These are phyloP conservation scores for Drosophila anomelani DNA, from an alignment of 2,888 invertebrate species.

Conservation along the genomic window DNA sequence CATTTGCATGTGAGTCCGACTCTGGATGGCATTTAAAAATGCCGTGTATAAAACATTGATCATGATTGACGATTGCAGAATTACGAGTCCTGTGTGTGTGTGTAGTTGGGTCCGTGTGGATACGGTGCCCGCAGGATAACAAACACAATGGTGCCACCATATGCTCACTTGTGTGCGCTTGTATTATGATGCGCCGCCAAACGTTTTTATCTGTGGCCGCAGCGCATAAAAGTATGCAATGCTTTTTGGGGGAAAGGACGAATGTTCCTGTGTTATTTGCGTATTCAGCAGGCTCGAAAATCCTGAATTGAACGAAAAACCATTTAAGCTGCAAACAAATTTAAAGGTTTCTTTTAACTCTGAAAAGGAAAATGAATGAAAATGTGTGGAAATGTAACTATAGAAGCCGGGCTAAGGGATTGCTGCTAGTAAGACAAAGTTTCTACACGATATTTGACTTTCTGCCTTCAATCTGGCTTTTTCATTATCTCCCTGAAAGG, in stretches of 20 bases:
- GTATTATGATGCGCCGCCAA: conserved; percentile 38
- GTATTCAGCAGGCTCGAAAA: conserved; percentile 4
- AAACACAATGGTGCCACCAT: conserved; percentile 46
- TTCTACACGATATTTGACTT: conserved; percentile 16
- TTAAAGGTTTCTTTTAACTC: background rate
- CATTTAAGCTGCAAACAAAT: background rate
- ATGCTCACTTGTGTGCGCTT: conserved; percentile 38
- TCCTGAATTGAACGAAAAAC: background rate
- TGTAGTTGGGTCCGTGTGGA: background rate
- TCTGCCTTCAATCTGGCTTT: background rate
- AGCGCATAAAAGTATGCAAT: conserved; percentile 51
- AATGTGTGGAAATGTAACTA: background rate
- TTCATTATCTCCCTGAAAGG: background rate
- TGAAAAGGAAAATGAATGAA: background rate
- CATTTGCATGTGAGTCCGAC: conserved; percentile 40
- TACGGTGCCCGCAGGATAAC: conserved; percentile 53
- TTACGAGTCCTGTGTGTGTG: conserved; percentile 12
- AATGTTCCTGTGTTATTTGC: conserved; percentile 30
- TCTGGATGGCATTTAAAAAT: conserved; percentile 64
- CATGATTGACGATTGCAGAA: conserved; percentile 58
- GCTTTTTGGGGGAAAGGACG: conserved; percentile 24
- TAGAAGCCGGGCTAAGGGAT: background rate
- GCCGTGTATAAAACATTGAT: conserved; percentile 72
- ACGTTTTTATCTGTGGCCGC: conserved; percentile 52
- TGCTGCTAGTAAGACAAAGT: conserved; percentile 1